Base-by-base conservation (phyloP, 2,113 vertebrate species). In the Clarias macrocephalus region DNA sequence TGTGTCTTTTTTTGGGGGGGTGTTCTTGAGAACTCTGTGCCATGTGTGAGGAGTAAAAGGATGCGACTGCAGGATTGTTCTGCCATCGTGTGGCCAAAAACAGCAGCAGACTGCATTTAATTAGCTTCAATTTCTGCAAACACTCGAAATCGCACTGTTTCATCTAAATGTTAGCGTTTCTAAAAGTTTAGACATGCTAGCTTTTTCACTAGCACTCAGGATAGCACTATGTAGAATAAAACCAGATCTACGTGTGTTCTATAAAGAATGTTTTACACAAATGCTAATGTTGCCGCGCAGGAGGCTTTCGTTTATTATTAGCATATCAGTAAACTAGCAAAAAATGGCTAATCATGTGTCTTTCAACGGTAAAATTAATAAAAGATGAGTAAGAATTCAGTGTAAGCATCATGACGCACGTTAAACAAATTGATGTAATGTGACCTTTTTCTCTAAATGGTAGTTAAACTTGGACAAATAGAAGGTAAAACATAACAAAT, bases 11-110 rank as follows among this genome's bases (percentile, higher is more conserved):
- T 66, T 28, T 28, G 60, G 2, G 33, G 33, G 33, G 33, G 33
- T 1, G 3, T 21, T 9, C 18, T 9, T 18, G 28, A 37, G 16
- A 65, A 15, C 30, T 30, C 28, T 21, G 25, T 7, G n/a, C n/a
- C 65, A 30, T 12, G 11, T 33, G 5, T 70, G 66, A 18, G 66
- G 28, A 33, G 28, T 13, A 42, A 72, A 42, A 42, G 21, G 3
- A 73, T 48, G 19, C 42, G 9, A 72, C 15, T 52, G 83, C 23
- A 88, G 92, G 92, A 85, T 93, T 93, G 93, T 93, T 93, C 91
- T 93, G 95, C 94, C 95, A 94, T 92, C 95, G 88, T 94, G 95
- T 96, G 95, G 95, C 87, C 91, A 92, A 80, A 89, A 57, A 37
- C 23, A 88, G 84, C 84, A 93, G 92, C 81, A 89, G 54, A 91